Base-by-base conservation (phyloP, 2,797 vertebrate genomes). In the Gymnothorax javanicus region DNA sequence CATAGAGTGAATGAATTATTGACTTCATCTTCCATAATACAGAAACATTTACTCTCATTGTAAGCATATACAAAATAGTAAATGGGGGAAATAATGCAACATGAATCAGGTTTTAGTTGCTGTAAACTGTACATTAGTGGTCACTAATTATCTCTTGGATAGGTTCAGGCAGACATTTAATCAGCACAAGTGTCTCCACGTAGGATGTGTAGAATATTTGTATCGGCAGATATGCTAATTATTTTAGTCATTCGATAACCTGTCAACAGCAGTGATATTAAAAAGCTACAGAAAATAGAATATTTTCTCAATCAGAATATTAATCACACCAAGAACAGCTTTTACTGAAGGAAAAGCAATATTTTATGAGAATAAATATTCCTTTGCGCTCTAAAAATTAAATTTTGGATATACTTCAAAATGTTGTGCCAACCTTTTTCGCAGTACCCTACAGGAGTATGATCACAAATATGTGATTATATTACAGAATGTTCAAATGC, bases 41-140 rank as follows among this genome's bases (percentile, higher is more conserved):
- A 84, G 58, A 69, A 33, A 25, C 64, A 69, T 83, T 87, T 82
- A 82, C 64, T 67, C 62, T n/a, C n/a, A 84, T 75, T 73, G 33
- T 64, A 82, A 50, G 71, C 64, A 50, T 9, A 33, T 15, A 73
- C 64, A 33, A 88, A 90, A 56, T 27, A 77, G 84, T 87, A 43
- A 84, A 62, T 57, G 43, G 56, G 60, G 43, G 20, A 73, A 88
- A 85, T 71, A 54, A 58, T 12, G 58, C 57, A 59, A 59, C 69
- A 13, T 79, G 59, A 79, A 54, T 64, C 57, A 25, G 57, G 17
- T 62, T 17, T 17, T 12, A 62, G 84, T 6, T 81, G 77, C 52
- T 12, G 23, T 54, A 20, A 81, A 50, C 43, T 15, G 9, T 15
- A 75, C 8, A 20, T 17, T 81, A n/a, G 77, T 54, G 50, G 56